Evolutionary conservation across 2,797 vertebrate species (phyloP).

Genomic region (Acanthurus tractus): DNA sequence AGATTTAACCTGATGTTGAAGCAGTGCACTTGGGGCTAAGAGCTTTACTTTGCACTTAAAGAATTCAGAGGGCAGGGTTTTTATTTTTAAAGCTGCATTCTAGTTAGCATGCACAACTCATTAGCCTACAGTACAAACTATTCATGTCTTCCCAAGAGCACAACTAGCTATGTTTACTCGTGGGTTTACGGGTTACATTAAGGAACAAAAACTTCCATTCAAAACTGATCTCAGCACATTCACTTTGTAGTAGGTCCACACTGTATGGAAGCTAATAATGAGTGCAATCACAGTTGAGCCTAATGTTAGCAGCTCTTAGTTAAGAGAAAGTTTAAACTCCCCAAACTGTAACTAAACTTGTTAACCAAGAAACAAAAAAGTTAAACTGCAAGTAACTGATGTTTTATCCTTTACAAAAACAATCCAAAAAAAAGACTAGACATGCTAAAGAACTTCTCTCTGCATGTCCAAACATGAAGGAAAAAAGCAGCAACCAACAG

Average conservation of each 20-base stretch:
- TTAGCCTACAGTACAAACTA: not conserved
- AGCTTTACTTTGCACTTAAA: not conserved
- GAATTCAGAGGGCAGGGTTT: not conserved
- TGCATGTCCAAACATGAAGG: not conserved
- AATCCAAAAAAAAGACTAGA: not conserved
- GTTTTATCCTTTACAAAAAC: not conserved
- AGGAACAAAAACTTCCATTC: not conserved
- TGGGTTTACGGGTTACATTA: not conserved
- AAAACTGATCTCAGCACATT: too few species aligned
- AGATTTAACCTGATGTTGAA: not conserved
- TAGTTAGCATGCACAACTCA: not conserved
- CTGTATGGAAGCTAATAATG: not conserved
- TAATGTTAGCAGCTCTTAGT: not conserved
- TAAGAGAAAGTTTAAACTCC: not conserved
- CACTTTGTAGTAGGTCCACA: too few species aligned
- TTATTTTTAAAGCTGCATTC: not conserved
- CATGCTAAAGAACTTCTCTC: not conserved
- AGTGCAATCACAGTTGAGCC: not conserved
- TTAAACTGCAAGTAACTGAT: not conserved
- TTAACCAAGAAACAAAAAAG: not conserved
- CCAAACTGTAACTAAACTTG: not conserved
- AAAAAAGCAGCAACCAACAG: slow-evolving; percentile 5
- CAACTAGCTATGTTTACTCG: not conserved
- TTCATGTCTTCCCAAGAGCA: not conserved
- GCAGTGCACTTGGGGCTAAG: not conserved